phyloP scores from a whole-genome alignment of 2,113 vertebrate species.

The Pipa parva region DNA sequence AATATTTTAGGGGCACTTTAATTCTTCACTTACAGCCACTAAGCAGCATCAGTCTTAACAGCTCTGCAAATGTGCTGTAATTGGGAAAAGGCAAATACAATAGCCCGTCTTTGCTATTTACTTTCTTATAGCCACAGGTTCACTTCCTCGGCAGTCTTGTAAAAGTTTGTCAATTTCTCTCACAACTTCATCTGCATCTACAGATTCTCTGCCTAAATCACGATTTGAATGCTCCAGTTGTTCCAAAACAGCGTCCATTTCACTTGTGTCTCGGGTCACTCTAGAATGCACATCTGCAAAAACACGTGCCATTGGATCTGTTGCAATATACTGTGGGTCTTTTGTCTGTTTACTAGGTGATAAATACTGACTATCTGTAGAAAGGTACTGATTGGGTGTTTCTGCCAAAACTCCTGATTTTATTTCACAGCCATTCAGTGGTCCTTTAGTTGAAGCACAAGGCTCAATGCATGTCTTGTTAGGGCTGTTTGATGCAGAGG shows the following conservation, averaged over 20 bases:
- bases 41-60: slow-evolving; percentile 74
- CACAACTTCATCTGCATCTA: slow-evolving; percentile 93
- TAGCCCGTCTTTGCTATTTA: slow-evolving; percentile 64
- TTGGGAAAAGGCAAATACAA: slow-evolving; percentile 61
- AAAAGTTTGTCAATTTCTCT: slow-evolving; percentile 98
- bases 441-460: slow-evolving; percentile 84
- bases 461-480: slow-evolving; percentile 86
- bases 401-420: slow-evolving; percentile 81
- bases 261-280: slow-evolving; percentile 67
- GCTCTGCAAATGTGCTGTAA: slow-evolving; percentile 58
- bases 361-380: slow-evolving; percentile 72
- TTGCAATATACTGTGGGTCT: slow-evolving; percentile 68
- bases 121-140: slow-evolving; percentile 84
- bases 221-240: slow-evolving; percentile 73
- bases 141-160: slow-evolving; percentile 93
- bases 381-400: slow-evolving; percentile 79
- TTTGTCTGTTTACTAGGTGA: slow-evolving; percentile 88
- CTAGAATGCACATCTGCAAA: slow-evolving; percentile 72
- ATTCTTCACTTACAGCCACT: slow-evolving; percentile 87
- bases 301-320: slow-evolving; percentile 74
- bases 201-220: slow-evolving; percentile 78
- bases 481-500: slow-evolving; percentile 90
- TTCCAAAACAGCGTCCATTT: slow-evolving; percentile 73
- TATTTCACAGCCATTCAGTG: slow-evolving; percentile 85
- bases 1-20: slow-evolving; percentile 97